Percentiles rank a stretch among this genome's conserved stretches.
phyloP scores from a whole-genome alignment of 2,888 invertebrate genomes.

The Noctua fimbriata region DNA sequence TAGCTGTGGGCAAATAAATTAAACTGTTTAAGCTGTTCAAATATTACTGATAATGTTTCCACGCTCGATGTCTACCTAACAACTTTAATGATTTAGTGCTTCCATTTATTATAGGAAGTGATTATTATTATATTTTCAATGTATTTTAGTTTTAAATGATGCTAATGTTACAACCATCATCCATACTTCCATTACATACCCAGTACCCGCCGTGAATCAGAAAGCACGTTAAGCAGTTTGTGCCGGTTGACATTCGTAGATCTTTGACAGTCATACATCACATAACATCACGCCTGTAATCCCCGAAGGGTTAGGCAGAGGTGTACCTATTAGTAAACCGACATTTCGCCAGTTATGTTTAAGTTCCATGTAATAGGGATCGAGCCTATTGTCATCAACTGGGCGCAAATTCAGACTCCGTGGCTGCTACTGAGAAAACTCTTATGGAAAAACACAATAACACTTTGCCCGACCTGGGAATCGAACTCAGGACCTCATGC shows the following conservation, averaged over 20 bases:
- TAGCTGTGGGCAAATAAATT: conserved; percentile 13
- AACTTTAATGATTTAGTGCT: neutral
- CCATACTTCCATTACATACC: neutral
- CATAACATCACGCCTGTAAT: no score
- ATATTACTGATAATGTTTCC: neutral
- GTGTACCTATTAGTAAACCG: no score
- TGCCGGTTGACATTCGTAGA: neutral
- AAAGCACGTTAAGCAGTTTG: neutral
- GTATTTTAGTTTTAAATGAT: neutral
- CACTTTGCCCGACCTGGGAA: no score
- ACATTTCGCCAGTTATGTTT: no score
- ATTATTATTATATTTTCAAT: no score
- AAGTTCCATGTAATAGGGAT: no score
- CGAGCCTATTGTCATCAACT: no score
- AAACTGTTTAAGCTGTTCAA: conserved; percentile 4
- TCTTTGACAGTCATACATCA: neutral
- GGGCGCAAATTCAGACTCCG: no score
- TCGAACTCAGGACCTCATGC: no score
- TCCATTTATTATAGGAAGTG: neutral
- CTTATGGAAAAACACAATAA: no score
- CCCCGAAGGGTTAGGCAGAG: no score
- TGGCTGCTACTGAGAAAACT: no score
- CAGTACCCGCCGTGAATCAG: neutral
- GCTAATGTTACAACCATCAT: neutral
- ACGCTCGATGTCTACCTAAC: neutral